Evolutionary conservation across 2,113 vertebrate species (phyloP).

Genomic region (Abramis brama): DNA sequence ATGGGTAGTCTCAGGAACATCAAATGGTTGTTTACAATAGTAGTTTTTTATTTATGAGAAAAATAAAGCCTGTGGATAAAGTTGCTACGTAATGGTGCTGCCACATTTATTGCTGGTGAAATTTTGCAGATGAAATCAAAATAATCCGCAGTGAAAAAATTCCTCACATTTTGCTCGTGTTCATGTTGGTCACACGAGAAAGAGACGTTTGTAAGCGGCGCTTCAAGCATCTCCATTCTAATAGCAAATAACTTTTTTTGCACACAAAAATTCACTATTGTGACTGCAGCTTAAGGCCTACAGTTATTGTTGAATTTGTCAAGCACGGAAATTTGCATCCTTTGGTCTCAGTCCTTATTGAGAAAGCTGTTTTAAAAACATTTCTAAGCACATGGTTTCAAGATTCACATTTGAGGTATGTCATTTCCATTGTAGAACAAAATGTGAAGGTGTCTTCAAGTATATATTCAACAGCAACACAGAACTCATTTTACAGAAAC

Average conservation of each 20-base stretch:
- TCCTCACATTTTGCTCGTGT: not conserved
- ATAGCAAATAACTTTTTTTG: not conserved
- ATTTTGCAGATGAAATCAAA: not conserved
- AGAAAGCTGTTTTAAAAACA: not conserved
- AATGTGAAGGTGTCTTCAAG: not conserved
- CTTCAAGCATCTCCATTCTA: not conserved
- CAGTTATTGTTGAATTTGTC: not conserved
- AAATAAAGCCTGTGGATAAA: not conserved
- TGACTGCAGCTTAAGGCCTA: not conserved
- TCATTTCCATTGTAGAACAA: not conserved
- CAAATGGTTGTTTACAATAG: not conserved
- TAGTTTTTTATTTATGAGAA: not conserved
- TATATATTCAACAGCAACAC: not conserved
- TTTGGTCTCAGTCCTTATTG: not conserved
- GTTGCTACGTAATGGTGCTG: not conserved
- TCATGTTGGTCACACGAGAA: not conserved
- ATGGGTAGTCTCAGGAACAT: slow-evolving; percentile 3
- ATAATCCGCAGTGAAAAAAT: not conserved
- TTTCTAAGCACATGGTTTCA: not conserved
- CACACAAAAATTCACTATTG: not conserved
- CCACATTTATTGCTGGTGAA: not conserved
- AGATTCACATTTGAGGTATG: not conserved
- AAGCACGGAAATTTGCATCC: not conserved
- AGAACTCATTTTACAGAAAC: not conserved
- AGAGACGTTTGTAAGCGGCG: not conserved